Conservation (phyloP, 2,113 vertebrate species). For the Antechinus flavipes region DNA sequence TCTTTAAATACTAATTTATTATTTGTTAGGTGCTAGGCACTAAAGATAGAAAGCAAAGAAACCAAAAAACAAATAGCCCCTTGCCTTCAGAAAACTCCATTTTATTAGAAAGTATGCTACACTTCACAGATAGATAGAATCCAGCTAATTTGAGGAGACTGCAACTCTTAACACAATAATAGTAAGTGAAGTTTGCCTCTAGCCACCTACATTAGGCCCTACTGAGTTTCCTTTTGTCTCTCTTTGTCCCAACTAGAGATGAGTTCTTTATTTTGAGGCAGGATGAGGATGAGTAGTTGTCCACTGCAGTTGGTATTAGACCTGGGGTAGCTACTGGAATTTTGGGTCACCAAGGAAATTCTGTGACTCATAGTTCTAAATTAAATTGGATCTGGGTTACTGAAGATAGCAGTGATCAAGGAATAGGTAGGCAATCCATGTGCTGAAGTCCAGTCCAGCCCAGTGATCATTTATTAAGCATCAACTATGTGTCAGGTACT, state of each 20-base stretch:
- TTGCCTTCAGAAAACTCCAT: neutral
- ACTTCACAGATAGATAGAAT: neutral
- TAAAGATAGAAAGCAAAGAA: neutral
- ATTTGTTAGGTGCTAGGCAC: neutral
- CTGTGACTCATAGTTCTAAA: neutral
- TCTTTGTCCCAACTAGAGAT: neutral
- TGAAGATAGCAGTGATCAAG: neutral
- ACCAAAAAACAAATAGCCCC: neutral
- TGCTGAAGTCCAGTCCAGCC: neutral
- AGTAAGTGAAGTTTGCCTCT: neutral
- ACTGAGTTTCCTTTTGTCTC: neutral
- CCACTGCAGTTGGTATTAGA: neutral
- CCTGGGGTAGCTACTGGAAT: neutral
- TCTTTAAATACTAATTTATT: constrained; percentile 46
- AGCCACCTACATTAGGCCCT: neutral
- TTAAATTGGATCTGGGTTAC: neutral
- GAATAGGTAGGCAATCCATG: neutral
- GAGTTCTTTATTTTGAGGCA: neutral
- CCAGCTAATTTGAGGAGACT: neutral
- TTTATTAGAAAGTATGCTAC: neutral
- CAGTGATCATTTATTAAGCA: neutral
- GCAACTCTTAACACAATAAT: neutral
- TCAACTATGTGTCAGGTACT: neutral
- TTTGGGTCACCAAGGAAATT: neutral
- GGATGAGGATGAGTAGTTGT: neutral